Evolutionary conservation across 2,888 invertebrate genomes (phyloP), one percentile per base, ranked within the genome.

Genomic region (Brenthis hecate): DNA sequence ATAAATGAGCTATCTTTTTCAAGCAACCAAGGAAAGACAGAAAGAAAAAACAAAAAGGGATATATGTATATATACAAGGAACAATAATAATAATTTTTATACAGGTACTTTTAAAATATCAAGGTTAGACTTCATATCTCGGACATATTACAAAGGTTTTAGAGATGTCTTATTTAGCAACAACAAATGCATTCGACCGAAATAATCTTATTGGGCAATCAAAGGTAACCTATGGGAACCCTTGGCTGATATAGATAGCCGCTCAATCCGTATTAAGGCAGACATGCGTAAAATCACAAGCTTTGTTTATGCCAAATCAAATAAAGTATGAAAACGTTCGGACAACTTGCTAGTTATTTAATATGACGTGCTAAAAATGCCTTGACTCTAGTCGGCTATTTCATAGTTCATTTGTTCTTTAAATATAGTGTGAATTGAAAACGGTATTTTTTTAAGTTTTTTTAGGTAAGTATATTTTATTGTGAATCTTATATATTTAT

Each of bases 111-210:
- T 11, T 8, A 43, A 43, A 43, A 43, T 43, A 11, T 43, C 36
- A 43, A 43, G 36, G 8, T 43, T 43, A 43, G 2, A 43, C 36
- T 43, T 43, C 11, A 43, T 43, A 43, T 43, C 8, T 43, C 36
- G 36, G 36, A 3, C 36, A 43, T 43, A 43, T 43, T 43, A 53
- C 28, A 58, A 43, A 78, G 80, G 76, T 53, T 43, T 79, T 76
- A 75, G 72, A 74, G 73, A 79, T 78, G 80, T 83, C 85, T 86
- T 85, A 85, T 88, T 89, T 86, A 85, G 80, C 79, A 81, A 81
- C 79, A 54, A 78, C 78, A 79, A 81, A 84, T 82, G 84, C 86
- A 85, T 74, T 82, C 74, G 73, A 74, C 80, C 78, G 84, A 75
- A 75, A 80, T 85, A 85, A 88, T 85, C 80, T 73, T 76, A 75